phyloP scores from a whole-genome alignment of 2,797 vertebrate species.

The Botia kubotai region DNA sequence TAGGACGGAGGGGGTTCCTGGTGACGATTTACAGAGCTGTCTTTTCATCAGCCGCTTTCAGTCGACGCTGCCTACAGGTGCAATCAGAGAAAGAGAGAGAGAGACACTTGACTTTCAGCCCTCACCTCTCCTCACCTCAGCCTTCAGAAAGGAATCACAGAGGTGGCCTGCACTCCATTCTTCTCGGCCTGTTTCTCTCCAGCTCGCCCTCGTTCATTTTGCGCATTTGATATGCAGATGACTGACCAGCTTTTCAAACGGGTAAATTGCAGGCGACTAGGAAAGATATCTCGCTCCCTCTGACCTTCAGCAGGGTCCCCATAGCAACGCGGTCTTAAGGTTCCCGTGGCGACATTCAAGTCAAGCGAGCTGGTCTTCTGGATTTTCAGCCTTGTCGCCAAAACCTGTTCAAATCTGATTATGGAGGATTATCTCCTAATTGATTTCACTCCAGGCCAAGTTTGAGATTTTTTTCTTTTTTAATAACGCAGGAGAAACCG shows the following conservation, averaged over 20 bases:
- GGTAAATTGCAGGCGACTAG: conserved; percentile 59
- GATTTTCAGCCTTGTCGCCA: conserved; percentile 62
- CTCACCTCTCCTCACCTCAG: conserved; percentile 56
- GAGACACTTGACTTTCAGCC: conserved; percentile 56
- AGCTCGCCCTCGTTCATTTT: conserved; percentile 32
- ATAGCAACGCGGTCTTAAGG: conserved; percentile 71
- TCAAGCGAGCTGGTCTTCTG: conserved; percentile 71
- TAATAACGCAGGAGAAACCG: conserved; percentile 52
- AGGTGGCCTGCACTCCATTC: conserved; percentile 35
- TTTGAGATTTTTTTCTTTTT: conserved; percentile 63
- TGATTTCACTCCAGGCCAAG: conserved; percentile 80
- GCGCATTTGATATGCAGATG: conserved; percentile 59
- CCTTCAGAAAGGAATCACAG: conserved; percentile 63
- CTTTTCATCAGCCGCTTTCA: conserved; percentile 60
- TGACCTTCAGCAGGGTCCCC: conserved; percentile 75
- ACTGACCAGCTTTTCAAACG: conserved; percentile 53
- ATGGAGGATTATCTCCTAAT: conserved; percentile 81
- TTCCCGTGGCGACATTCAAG: conserved; percentile 68
- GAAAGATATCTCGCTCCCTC: conserved; percentile 57
- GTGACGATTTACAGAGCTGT: conserved; percentile 56
- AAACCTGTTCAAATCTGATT: conserved; percentile 81
- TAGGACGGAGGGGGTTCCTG: conserved; percentile 53
- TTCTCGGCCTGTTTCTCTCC: conserved; percentile 25
- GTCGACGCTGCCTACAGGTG: conserved; percentile 59
- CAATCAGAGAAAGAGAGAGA: conserved; percentile 55